Conservation (phyloP, 2,113 vertebrate genomes). For the Corvus moneduloides region DNA sequence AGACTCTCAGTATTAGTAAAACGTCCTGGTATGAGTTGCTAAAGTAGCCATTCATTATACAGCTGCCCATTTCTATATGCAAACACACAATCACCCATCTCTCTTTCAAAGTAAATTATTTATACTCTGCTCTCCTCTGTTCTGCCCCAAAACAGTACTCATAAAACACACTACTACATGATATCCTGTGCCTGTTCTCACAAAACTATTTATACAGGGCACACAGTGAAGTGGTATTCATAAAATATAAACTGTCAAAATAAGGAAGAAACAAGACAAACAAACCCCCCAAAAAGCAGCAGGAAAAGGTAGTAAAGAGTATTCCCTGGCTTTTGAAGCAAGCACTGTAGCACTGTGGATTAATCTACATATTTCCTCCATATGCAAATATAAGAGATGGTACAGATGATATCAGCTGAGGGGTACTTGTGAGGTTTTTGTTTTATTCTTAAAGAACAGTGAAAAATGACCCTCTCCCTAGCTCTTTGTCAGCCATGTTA, state of each 20-base stretch:
- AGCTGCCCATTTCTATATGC: not conserved
- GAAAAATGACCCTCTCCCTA: not conserved
- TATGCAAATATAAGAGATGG: not conserved
- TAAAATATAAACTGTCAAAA: not conserved
- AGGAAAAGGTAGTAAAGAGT: not conserved
- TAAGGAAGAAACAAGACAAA: not conserved
- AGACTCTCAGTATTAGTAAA: not conserved
- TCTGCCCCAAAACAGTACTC: not conserved
- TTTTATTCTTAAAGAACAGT: not conserved
- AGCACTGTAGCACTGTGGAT: not conserved
- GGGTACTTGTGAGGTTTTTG: not conserved
- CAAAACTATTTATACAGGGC: not conserved
- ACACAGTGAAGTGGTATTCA: not conserved
- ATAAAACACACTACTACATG: not conserved
- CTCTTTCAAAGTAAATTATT: not conserved
- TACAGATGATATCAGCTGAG: not conserved
- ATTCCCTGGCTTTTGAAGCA: not conserved
- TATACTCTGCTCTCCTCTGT: rapidly evolving
- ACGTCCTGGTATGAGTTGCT: not conserved
- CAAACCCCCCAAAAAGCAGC: not conserved
- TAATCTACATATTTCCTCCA: not conserved
- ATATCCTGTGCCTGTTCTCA: not conserved
- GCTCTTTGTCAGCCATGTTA: not conserved
- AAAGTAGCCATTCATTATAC: not conserved
- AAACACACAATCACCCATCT: rapidly evolving